These are phyloP conservation scores for Oryzias dopingdopingensis DNA, from an alignment of 2,797 vertebrate genomes.

Conservation along the genomic window DNA sequence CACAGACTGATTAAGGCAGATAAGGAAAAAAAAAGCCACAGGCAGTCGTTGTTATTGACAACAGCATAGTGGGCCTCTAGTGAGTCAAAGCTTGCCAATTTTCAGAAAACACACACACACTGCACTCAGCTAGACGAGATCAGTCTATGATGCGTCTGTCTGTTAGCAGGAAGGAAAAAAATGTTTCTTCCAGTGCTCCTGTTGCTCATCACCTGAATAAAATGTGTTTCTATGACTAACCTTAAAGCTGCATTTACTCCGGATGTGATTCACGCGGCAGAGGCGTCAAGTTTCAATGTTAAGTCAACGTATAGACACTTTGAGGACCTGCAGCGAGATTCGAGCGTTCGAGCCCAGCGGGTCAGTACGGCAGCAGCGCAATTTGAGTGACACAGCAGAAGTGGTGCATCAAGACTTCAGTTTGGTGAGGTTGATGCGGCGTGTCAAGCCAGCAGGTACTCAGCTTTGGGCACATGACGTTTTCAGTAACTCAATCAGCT, in stretches of 20 bases:
- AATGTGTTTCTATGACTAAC: constrained; percentile 57
- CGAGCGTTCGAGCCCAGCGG: too few relatives aligned
- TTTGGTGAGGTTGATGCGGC: too few relatives aligned
- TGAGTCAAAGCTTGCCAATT: constrained; percentile 66
- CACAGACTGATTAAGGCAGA: constrained; percentile 74
- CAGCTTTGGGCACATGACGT: too few relatives aligned
- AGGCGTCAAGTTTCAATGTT: too few relatives aligned
- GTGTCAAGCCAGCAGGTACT: too few relatives aligned
- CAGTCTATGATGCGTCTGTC: constrained; percentile 53
- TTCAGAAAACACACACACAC: constrained; percentile 52
- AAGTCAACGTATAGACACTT: too few relatives aligned
- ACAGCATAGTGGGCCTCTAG: constrained; percentile 69
- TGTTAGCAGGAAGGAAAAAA: constrained; percentile 57
- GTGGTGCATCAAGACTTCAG: too few relatives aligned
- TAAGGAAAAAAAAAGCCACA: constrained; percentile 77
- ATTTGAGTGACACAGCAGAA: too few relatives aligned
- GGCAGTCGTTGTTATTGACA: constrained; percentile 75
- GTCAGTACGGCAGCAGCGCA: too few relatives aligned
- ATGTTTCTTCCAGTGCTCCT: constrained; percentile 51
- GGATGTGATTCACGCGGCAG: too few relatives aligned
- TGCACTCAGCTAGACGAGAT: constrained; percentile 60
- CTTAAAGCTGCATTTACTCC: constrained; percentile 18
- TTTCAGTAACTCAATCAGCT: too few relatives aligned
- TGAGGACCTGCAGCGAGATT: too few relatives aligned
- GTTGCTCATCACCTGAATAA: constrained; percentile 56